phyloP scores from a whole-genome alignment of 2,797 vertebrate species.

The Triplophysa yarkandensis region DNA sequence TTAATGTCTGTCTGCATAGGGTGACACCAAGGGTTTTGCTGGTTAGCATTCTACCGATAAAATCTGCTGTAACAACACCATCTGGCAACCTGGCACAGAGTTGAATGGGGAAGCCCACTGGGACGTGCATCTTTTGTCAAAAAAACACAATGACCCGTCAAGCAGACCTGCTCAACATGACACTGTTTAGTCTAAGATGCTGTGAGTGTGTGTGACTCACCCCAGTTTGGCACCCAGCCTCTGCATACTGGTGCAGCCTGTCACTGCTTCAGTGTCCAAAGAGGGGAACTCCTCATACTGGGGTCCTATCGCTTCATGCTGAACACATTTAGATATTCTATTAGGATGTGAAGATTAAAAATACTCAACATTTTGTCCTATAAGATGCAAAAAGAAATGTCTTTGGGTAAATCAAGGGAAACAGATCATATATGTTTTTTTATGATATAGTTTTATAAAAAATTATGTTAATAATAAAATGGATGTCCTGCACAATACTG shows the following conservation, averaged over 20 bases:
- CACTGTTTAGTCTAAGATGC: not conserved
- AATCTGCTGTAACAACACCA: not conserved
- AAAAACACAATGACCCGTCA: not conserved
- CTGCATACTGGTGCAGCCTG: slow-evolving; percentile 90
- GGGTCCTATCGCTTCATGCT: slow-evolving; percentile 84
- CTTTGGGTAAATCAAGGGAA: no score
- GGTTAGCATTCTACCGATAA: not conserved
- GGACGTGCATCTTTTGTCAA: not conserved
- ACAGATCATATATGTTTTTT: no score
- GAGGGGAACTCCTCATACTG: slow-evolving; percentile 92
- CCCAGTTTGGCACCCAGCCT: slow-evolving; percentile 93
- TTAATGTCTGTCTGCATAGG: not conserved
- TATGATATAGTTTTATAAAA: no score
- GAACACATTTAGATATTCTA: slow-evolving; percentile 51
- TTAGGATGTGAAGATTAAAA: slow-evolving; percentile 16
- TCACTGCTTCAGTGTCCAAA: slow-evolving; percentile 84
- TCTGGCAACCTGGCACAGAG: not conserved
- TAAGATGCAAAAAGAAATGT: no score
- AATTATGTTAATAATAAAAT: no score
- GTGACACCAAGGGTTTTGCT: not conserved
- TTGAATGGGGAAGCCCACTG: not conserved
- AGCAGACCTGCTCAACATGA: not conserved
- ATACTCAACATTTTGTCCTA: no score
- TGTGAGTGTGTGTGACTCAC: slow-evolving; percentile 72
- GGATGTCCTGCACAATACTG: no score